Base-by-base conservation (phyloP, 30 jellyfish, hydroid and myxozoan genomes). In the Pelagia noctiluca region DNA sequence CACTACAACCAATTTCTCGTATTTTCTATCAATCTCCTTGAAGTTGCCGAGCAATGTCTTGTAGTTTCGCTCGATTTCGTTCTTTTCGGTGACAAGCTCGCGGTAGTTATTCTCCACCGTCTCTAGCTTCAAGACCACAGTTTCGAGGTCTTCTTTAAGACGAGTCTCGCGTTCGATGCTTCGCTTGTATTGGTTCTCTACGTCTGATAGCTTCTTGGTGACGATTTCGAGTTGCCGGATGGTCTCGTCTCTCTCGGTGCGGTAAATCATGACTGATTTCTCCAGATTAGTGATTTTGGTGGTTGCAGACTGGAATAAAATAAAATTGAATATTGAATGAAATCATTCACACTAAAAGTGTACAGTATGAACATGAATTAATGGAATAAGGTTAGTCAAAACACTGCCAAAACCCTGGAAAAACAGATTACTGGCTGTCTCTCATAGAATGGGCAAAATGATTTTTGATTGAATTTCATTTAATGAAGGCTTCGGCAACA, bases 161-260 rank as follows among this genome's bases (percentile, higher is more conserved):
- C 94, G 61, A 47, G 84, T 84, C 60, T 94, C 99, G 72, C 99
- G 94, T 25, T 94, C 99, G 42, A 49, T 73, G 67, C 97, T 79
- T 63, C 99, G 85, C 50, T 81, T 88, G 60, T 80, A 63, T 75
- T 94, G 97, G 62, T 95, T n/a, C 50, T 88, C 99, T 18, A 79
- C 71, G 21, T 83, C 97, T 0, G 92, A 82, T 48, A 94, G 83
- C 24, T 82, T 82, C 50, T 89, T 84, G 65, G 80, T 46, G 5
- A 91, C 90, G 2, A 94, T 75, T 33, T 94, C 99, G 36, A 87
- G 84, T 64, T 81, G 90, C 19, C 88, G 83, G 61, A 42, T 63
- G 19, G 85, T 60, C 37, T 94, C 97, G 30, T 94, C 99, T 46
- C 86, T 82, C 65, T 94, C 99, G 12, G 91, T 64, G 38, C 92